phyloP scores from a whole-genome alignment of 1,140 invertebrate genomes.

The Drosophila insularis region DNA sequence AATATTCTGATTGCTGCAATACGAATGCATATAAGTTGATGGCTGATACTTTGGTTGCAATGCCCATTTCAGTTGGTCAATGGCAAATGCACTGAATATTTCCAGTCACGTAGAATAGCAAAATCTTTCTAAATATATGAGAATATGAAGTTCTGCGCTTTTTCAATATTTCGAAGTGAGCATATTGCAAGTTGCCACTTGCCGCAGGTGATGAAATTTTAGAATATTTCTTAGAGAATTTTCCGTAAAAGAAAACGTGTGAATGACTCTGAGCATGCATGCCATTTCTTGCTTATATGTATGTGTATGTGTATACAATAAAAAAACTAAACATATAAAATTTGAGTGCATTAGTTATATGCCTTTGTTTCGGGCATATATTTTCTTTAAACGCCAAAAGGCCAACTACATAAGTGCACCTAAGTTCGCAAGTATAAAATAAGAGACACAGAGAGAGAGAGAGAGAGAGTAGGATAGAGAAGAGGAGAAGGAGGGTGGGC shows the following conservation, averaged over 20 bases:
- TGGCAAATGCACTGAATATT: slow-evolving; percentile 3
- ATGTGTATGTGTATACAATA: slow-evolving; percentile 29
- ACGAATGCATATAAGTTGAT: background rate
- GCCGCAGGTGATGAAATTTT: background rate
- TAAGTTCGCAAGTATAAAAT: slow-evolving; percentile 63
- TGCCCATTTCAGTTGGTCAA: background rate
- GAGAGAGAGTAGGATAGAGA: background rate
- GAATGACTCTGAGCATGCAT: background rate
- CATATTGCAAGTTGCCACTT: slow-evolving; percentile 63
- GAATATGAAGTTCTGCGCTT: too few species aligned
- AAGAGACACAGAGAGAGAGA: background rate
- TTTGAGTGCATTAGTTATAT: slow-evolving; percentile 55
- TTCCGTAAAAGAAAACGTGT: background rate
- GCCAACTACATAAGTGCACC: slow-evolving; percentile 72
- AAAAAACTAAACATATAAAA: slow-evolving; percentile 68
- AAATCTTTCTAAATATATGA: slow-evolving; percentile 36
- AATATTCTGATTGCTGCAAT: too few species aligned
- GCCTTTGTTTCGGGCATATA: slow-evolving; percentile 32
- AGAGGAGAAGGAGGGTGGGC: background rate
- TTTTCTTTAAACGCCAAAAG: slow-evolving; percentile 48
- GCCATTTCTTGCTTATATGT: background rate
- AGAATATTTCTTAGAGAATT: background rate
- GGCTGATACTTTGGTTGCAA: background rate
- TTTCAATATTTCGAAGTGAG: slow-evolving; percentile 46
- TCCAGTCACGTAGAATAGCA: slow-evolving; percentile 65